Base-by-base conservation (phyloP, 2,113 vertebrate genomes). In the Rissa tridactyla region DNA sequence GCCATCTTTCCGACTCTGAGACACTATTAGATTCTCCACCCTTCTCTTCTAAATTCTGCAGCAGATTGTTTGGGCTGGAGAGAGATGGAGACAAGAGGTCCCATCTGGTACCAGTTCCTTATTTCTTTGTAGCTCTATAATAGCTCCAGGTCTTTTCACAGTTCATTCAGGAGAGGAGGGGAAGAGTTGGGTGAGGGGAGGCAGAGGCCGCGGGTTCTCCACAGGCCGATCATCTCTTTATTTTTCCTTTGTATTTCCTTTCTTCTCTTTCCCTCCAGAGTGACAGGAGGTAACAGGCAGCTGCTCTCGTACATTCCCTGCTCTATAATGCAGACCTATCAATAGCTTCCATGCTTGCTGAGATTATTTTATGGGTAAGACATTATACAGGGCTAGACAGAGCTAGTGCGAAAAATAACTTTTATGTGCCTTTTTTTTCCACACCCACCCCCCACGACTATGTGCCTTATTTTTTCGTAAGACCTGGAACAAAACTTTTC, bases 21-120 rank as follows among this genome's bases (percentile, higher is more conserved):
- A 98, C 91, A 97, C 55, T 98, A 97, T 98, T 97, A 98, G 97
- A 98, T 98, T 94, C 93, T 95, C 85, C 87, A 96, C 96, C 97
- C 98, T 98, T 98, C 97, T 97, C 96, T 97, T 98, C 97, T 98
- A 98, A 98, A 98, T 97, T 98, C 96, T 98, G 95, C 66, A 96
- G 98, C 98, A 98, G 98, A 98, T 98, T 98, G 98, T 98, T 98
- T 98, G 98, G 98, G 98, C 97, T 98, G 97, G 97, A 98, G 97
- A 98, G 97, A 97, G 96, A 98, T 98, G 96, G 97, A 98, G 98
- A 98, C 97, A 98, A 97, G 98, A 98, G 97, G 98, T 97, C 98
- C 98, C 98, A 98, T 98, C 98, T 98, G 98, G 97, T 98, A 86
- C 78, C 96, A 97, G 94, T 97, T 97, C 97, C 97, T 97, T 97